A percentile compares a stretch with the other conserved stretches of the same genome.
Conservation (phyloP, 1,140 invertebrate genomes). For the Aphelenchoides avenae region DNA sequence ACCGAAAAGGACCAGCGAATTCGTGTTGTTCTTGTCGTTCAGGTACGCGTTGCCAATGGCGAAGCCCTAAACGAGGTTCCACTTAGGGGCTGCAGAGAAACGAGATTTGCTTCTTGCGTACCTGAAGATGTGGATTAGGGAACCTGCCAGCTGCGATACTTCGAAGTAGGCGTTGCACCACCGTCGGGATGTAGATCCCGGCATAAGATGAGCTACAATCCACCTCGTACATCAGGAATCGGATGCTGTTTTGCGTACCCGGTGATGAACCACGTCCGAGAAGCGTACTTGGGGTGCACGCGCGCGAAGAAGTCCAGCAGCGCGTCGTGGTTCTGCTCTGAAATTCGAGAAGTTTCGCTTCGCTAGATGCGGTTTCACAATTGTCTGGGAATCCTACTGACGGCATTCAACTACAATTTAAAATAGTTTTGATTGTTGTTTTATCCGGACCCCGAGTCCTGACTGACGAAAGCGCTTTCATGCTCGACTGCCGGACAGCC, state of each 20-base stretch:
- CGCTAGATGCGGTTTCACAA: too few species aligned
- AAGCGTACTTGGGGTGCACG: conserved; percentile 19
- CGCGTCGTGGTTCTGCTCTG: conserved; percentile 18
- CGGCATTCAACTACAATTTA: too few species aligned
- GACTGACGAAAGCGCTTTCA: too few species aligned
- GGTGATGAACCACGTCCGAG: conserved; percentile 17
- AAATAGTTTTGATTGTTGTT: too few species aligned
- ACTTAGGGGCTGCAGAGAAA: too few species aligned
- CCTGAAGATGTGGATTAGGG: conserved; percentile 26
- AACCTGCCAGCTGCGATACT: neutral
- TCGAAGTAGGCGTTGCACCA: conserved; percentile 3
- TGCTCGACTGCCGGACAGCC: too few species aligned
- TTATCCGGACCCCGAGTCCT: too few species aligned
- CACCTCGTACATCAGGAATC: too few species aligned
- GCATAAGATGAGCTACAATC: conserved; percentile 25
- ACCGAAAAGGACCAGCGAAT: conserved; percentile 15
- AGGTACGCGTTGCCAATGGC: conserved; percentile 28
- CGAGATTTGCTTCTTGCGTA: too few species aligned
- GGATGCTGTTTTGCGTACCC: too few species aligned
- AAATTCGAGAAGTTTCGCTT: too few species aligned
- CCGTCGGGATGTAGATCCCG: conserved; percentile 27
- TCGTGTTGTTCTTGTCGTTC: conserved; percentile 22
- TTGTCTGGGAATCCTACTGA: too few species aligned
- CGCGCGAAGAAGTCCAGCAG: conserved; percentile 18
- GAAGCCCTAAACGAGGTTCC: conserved; percentile 3